Percentiles rank a stretch among this genome's conserved stretches.
phyloP scores from a whole-genome alignment of 2,113 vertebrate species.

The Polyodon spathula region DNA sequence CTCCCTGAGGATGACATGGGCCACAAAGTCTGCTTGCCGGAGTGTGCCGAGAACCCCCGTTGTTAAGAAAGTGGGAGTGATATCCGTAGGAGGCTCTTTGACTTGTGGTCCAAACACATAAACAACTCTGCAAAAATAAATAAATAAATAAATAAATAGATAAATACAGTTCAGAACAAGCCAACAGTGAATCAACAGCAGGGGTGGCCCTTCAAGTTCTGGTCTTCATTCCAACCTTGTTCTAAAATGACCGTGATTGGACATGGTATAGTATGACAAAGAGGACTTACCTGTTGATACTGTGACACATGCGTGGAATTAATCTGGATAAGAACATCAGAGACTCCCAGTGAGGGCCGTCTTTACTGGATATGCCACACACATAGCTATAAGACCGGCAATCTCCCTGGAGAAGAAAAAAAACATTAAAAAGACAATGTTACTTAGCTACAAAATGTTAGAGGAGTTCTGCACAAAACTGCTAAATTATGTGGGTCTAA shows the following conservation, averaged over 20 bases:
- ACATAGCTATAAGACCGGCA: slow-evolving; percentile 94
- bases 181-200: too few species aligned
- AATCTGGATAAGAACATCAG: slow-evolving; percentile 89
- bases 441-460: too few species aligned
- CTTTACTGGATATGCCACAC: slow-evolving; percentile 89
- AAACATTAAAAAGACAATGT: too few species aligned
- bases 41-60: slow-evolving; percentile 94
- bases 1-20: slow-evolving; percentile 90
- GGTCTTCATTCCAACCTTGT: too few species aligned
- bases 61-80: slow-evolving; percentile 97
- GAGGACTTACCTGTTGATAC: slow-evolving; percentile 93
- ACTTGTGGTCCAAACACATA: slow-evolving; percentile 87
- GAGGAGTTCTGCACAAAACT: too few species aligned
- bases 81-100: slow-evolving; percentile 89
- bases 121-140: slow-evolving; percentile 73
- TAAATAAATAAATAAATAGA: too few species aligned
- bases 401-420: slow-evolving; percentile 65
- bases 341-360: slow-evolving; percentile 91
- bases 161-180: too few species aligned
- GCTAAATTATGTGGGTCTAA: too few species aligned
- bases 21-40: slow-evolving; percentile 92
- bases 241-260: too few species aligned
- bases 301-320: slow-evolving; percentile 97
- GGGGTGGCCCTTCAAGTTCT: too few species aligned
- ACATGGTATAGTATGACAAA: too few species aligned